Percentiles rank a stretch among this genome's conserved stretches.
phyloP scores from a whole-genome alignment of 2,888 invertebrate genomes.

The Tortricodes alternella region DNA sequence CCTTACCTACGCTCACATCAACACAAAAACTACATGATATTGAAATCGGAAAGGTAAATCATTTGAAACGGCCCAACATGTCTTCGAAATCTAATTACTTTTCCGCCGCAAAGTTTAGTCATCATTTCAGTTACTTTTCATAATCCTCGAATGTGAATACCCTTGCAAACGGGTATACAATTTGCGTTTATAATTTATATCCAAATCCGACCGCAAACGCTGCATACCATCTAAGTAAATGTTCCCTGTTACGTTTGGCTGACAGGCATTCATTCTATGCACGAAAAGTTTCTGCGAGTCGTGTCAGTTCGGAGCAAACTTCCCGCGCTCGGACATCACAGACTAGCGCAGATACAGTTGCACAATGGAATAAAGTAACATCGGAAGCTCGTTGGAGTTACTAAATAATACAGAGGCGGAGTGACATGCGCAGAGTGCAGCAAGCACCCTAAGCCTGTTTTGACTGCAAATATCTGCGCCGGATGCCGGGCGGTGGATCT shows the following conservation, averaged over 20 bases:
- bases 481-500: constrained; percentile 52
- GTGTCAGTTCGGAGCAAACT: constrained; percentile 73
- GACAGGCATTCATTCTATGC: constrained; percentile 80
- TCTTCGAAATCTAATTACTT: background rate
- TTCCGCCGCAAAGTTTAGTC: background rate
- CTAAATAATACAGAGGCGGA: constrained; percentile 79
- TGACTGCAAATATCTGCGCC: constrained; percentile 78
- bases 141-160: no score
- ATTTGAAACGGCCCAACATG: background rate
- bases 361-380: constrained; percentile 82
- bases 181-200: constrained; percentile 23
- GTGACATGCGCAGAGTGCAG: constrained; percentile 77
- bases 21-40: constrained; percentile 43
- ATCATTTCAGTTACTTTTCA: no score
- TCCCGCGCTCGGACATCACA: constrained; percentile 73
- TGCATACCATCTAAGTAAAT: constrained; percentile 52
- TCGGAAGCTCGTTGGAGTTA: constrained; percentile 82
- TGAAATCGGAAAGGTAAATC: constrained; percentile 30
- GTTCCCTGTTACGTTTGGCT: constrained; percentile 71
- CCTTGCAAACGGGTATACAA: background rate
- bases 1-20: constrained; percentile 49
- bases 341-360: constrained; percentile 68
- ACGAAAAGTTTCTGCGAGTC: constrained; percentile 76
- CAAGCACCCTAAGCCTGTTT: constrained; percentile 72
- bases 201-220: constrained; percentile 16